These are phyloP conservation scores for Saccopteryx leptura DNA, from an alignment of 2,113 vertebrate species.

Conservation along the genomic window DNA sequence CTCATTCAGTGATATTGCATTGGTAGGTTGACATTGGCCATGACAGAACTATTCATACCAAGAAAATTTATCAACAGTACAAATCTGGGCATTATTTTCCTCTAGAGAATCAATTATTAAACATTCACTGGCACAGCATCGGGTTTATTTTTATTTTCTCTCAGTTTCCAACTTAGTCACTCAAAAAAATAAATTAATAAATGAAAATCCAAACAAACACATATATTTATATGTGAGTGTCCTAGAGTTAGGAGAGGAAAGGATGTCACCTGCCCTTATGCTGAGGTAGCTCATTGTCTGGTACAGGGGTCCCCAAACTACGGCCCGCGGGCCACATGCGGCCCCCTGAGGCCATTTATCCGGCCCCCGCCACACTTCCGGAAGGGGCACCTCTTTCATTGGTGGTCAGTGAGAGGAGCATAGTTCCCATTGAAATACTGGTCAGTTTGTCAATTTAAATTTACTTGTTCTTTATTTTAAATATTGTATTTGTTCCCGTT, in stretches of 20 bases:
- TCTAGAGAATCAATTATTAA: constrained; percentile 21
- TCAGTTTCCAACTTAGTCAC: background rate
- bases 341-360: too few species aligned
- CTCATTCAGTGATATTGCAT: background rate
- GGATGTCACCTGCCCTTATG: background rate
- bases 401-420: too few species aligned
- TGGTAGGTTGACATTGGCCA: background rate
- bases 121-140: background rate
- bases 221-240: background rate
- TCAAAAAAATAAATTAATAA: background rate
- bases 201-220: background rate
- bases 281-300: background rate
- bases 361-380: too few species aligned
- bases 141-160: background rate
- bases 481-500: too few species aligned
- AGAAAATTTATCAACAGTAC: constrained; percentile 24
- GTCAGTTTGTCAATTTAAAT: too few species aligned
- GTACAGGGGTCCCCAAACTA: too few species aligned
- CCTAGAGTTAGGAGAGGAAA: background rate
- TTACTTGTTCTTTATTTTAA: too few species aligned
- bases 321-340: too few species aligned
- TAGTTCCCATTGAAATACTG: too few species aligned
- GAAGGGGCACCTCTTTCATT: too few species aligned
- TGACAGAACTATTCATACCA: background rate
- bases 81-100: constrained; percentile 50